Evolutionary conservation across 2,113 vertebrate genomes (phyloP).

Genomic region (Alligator sinensis): DNA sequence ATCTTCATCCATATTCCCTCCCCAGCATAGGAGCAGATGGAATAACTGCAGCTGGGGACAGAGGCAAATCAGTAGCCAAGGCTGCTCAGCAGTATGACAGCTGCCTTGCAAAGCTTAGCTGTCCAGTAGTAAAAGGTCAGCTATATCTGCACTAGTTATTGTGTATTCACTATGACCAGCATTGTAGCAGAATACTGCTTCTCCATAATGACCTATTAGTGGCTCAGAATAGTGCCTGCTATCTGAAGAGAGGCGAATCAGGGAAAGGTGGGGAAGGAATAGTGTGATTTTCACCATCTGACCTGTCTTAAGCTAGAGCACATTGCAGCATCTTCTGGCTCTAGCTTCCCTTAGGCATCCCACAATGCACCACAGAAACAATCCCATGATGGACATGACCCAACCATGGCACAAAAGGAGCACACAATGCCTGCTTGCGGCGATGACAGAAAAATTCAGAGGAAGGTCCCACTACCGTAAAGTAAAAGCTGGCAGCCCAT

Average conservation of each 20-base stretch:
- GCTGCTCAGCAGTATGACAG: background rate
- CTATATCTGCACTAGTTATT: accelerated
- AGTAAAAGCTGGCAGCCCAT: no score
- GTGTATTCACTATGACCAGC: background rate
- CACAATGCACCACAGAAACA: background rate
- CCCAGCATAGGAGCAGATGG: background rate
- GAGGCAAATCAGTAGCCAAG: background rate
- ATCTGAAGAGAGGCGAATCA: no score
- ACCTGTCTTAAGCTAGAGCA: no score
- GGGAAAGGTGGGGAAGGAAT: no score
- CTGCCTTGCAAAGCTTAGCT: background rate
- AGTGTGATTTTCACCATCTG: no score
- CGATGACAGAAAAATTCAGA: background rate
- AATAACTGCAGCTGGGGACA: background rate
- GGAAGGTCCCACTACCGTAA: background rate
- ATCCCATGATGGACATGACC: background rate
- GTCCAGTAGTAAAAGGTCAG: background rate
- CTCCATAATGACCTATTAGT: no score
- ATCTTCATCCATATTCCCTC: background rate
- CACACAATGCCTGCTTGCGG: background rate
- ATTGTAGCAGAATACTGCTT: background rate
- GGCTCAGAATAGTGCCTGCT: no score
- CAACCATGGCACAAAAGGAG: background rate
- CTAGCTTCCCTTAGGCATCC: background rate
- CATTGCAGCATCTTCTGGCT: no score